These are phyloP conservation scores for Drosophila pseudotalamancana DNA, from an alignment of 2,888 invertebrate genomes.

Conservation along the genomic window DNA sequence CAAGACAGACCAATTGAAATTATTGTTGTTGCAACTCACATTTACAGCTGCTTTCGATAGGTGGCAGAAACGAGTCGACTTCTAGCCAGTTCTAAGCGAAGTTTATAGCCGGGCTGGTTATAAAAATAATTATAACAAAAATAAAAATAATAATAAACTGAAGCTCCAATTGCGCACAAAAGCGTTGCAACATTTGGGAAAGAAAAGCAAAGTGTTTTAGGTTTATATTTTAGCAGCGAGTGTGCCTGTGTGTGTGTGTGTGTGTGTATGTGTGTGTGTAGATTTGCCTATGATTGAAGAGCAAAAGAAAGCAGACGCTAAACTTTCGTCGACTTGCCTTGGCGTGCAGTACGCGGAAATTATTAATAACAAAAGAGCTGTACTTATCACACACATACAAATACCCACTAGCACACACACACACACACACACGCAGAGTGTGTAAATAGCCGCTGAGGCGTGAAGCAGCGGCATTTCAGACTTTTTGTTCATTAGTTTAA, in stretches of 20 bases:
- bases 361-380: slow-evolving; percentile 70
- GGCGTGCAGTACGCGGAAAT: slow-evolving; percentile 75
- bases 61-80: slow-evolving; percentile 5
- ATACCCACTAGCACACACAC: slow-evolving; percentile 12
- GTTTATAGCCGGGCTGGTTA: slow-evolving; percentile 12
- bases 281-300: slow-evolving; percentile 59
- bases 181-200: slow-evolving; percentile 71
- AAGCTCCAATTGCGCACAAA: slow-evolving; percentile 75
- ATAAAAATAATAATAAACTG: slow-evolving; percentile 13
- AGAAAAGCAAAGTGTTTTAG: slow-evolving; percentile 63
- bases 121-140: slow-evolving; percentile 10
- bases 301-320: slow-evolving; percentile 55
- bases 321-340: slow-evolving; percentile 64
- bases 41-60: slow-evolving; percentile 28
- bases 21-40: slow-evolving; percentile 3
- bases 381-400: slow-evolving; percentile 25
- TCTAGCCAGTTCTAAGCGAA: slow-evolving; percentile 10
- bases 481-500: slow-evolving; percentile 76
- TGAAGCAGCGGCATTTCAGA: slow-evolving; percentile 54
- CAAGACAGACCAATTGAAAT: slow-evolving; percentile 15
- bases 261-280: slow-evolving; percentile 13
- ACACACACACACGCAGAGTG: background rate
- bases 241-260: background rate
- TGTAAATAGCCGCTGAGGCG: slow-evolving; percentile 54
- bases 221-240: slow-evolving; percentile 19